Percentiles rank a stretch among this genome's conserved stretches.
Conservation (phyloP, 2,113 vertebrate genomes). For the Heptranchias perlo region DNA sequence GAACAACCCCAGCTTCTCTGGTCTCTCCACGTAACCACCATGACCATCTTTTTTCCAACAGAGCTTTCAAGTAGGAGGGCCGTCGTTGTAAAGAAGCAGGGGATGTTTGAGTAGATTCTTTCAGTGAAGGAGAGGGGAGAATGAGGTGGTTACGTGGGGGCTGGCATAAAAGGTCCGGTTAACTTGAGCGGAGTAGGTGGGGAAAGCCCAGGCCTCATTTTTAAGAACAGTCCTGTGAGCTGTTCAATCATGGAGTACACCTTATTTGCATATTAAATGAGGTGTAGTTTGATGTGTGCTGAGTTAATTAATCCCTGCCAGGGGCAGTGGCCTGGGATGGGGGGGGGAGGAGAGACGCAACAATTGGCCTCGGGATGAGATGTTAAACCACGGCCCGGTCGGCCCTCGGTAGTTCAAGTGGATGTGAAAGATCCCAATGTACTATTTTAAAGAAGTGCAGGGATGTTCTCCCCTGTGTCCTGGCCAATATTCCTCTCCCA, state of each 20-base stretch:
- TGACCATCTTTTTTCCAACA: neutral
- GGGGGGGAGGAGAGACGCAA: neutral
- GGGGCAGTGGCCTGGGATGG: neutral
- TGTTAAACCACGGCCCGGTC: too few species aligned
- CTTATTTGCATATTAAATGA: constrained; percentile 4
- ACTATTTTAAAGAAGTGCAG: neutral
- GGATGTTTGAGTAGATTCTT: neutral
- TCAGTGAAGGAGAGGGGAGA: neutral
- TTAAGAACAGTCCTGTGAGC: neutral
- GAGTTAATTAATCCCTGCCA: neutral
- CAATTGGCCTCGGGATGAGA: neutral
- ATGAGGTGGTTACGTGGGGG: neutral
- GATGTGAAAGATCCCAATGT: neutral
- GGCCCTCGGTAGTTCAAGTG: too few species aligned
- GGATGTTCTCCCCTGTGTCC: neutral
- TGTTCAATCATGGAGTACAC: neutral
- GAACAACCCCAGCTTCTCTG: neutral
- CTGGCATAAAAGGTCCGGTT: neutral
- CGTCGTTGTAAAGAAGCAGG: neutral
- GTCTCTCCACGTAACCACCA: neutral
- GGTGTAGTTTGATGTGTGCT: neutral
- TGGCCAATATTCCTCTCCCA: neutral
- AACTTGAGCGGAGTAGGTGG: neutral
- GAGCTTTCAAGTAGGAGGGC: neutral
- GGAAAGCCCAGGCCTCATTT: neutral